Base-by-base conservation (phyloP, 2,113 vertebrate genomes). In the Cheilinus undulatus region DNA sequence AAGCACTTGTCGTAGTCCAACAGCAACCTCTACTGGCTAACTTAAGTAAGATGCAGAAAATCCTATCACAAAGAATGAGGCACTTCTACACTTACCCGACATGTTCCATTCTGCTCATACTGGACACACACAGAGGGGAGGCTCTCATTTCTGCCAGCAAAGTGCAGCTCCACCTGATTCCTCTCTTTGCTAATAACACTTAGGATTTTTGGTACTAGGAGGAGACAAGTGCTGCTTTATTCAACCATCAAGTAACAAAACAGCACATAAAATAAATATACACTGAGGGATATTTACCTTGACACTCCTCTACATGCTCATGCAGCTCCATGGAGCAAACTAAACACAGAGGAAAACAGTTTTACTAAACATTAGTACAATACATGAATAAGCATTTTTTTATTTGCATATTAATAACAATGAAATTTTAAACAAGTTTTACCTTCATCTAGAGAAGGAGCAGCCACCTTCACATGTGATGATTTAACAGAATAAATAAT, bases 361-460 rank as follows among this genome's bases (percentile, higher is more conserved):
- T 36, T 22, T 50, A 38, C 81, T 10, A 66, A 13, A 1, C 13
- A 60, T 8, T 30, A 13, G 5, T 42, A 3, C 24, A 23, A 22
- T 24, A 32, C 11, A 36, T 2, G 10, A 34, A 36, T 8, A 8
- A 4, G 34, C 34, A 8, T 36, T 8, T 3, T 36, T n/a, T n/a
- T n/a, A n/a, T n/a, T n/a, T n/a, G n/a, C n/a, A n/a, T n/a, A n/a
- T n/a, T n/a, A n/a, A n/a, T n/a, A n/a, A n/a, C n/a, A n/a, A n/a
- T n/a, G n/a, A n/a, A n/a, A n/a, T n/a, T n/a, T n/a, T n/a, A n/a
- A n/a, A n/a, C n/a, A n/a, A n/a, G n/a, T n/a, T 8, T 50, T 76
- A 94, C 93, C 93, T 81, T 89, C 24, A 13, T 68, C 13, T 3
- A 82, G 43, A n/a, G 82, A 82, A 17, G 93, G 91, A 30, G 64